A percentile compares a stretch with the other conserved stretches of the same genome.
phyloP scores from a whole-genome alignment of 2,797 vertebrate species.

The Hydrolagus colliei region DNA sequence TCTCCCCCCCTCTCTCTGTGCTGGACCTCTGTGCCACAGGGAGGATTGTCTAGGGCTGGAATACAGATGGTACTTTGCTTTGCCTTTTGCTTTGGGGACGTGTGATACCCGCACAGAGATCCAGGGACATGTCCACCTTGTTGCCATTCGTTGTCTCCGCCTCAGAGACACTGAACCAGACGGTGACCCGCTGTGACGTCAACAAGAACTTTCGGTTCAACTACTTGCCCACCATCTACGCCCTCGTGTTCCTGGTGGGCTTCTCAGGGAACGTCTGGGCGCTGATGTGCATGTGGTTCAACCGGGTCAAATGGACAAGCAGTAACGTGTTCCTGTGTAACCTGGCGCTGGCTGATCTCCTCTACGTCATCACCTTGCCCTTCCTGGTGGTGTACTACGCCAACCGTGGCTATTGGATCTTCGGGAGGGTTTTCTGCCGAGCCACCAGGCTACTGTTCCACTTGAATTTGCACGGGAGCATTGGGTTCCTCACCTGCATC shows the following conservation, averaged over 20 bases:
- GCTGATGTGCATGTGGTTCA: constrained; percentile 52
- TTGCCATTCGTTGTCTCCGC: no score
- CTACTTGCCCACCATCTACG: constrained; percentile 57
- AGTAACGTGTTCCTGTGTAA: constrained; percentile 62
- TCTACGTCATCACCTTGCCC: constrained; percentile 64
- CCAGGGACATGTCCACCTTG: no score
- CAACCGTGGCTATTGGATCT: constrained; percentile 49
- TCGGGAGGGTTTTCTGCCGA: constrained; percentile 59
- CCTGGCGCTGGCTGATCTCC: constrained; percentile 64
- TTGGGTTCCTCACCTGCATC: constrained; percentile 73
- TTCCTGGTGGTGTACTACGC: constrained; percentile 68
- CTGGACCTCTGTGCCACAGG: no score
- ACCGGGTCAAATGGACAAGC: constrained; percentile 46
- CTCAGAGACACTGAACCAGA: no score
- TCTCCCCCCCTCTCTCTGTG: no score
- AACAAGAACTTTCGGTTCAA: constrained; percentile 49
- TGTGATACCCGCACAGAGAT: no score
- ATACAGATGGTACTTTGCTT: no score
- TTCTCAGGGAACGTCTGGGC: constrained; percentile 57
- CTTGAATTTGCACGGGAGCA: constrained; percentile 72
- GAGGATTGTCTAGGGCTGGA: no score
- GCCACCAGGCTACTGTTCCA: constrained; percentile 65
- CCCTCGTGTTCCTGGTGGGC: constrained; percentile 56
- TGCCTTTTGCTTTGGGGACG: no score
- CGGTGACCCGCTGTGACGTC: constrained; percentile 30